These are phyloP conservation scores for Mustela nigripes DNA, from an alignment of 2,113 vertebrate genomes.

Conservation along the genomic window DNA sequence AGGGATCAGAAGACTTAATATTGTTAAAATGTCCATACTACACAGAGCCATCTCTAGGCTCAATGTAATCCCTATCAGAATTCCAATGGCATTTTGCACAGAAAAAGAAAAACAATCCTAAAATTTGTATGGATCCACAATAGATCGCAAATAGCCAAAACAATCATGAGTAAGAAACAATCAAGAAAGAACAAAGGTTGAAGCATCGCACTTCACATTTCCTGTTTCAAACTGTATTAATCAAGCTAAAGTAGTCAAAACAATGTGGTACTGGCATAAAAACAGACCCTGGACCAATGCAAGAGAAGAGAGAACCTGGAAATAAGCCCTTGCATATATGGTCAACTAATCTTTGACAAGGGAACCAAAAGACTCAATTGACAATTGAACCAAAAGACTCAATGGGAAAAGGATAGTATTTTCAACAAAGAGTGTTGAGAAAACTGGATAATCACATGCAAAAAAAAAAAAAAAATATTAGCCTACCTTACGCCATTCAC, in stretches of 20 bases:
- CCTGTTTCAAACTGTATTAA: background rate
- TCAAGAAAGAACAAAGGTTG: background rate
- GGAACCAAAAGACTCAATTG: background rate
- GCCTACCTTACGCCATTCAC: background rate
- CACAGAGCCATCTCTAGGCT: background rate
- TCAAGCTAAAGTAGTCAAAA: background rate
- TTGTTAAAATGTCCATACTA: background rate
- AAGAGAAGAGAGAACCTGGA: background rate
- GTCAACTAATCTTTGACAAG: background rate
- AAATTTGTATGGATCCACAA: background rate
- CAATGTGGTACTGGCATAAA: background rate
- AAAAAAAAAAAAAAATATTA: background rate
- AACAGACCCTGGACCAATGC: background rate
- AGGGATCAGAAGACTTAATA: background rate
- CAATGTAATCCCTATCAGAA: background rate
- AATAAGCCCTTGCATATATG: background rate
- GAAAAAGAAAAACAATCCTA: background rate
- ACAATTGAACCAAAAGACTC: background rate
- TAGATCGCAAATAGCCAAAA: background rate
- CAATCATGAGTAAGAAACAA: background rate
- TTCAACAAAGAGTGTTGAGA: background rate
- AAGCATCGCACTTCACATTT: background rate
- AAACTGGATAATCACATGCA: background rate
- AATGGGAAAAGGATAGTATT: background rate
- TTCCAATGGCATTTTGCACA: background rate